Conservation (phyloP, 2,888 invertebrate species). For the Drosophila vallismaia region DNA sequence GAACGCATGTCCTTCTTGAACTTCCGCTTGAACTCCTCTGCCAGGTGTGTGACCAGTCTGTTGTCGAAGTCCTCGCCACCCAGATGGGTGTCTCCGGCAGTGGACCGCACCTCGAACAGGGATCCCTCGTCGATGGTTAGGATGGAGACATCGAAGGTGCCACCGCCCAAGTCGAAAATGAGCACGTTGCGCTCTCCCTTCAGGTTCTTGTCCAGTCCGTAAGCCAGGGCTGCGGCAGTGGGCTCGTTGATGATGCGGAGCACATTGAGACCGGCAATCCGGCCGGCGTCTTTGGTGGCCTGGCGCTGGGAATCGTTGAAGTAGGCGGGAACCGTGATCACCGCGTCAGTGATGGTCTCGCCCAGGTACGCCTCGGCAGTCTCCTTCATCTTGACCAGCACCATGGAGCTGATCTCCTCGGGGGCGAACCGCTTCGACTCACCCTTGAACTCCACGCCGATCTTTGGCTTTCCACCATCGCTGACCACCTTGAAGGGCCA, state of each 20-base stretch:
- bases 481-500: constrained; percentile 96
- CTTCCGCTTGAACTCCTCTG: constrained; percentile 93
- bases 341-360: constrained; percentile 91
- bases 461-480: constrained; percentile 91
- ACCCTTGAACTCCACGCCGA: constrained; percentile 93
- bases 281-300: constrained; percentile 97
- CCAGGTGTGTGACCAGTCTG: constrained; percentile 92
- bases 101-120: constrained; percentile 96
- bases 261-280: constrained; percentile 94
- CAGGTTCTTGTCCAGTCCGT: constrained; percentile 94
- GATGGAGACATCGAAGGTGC: constrained; percentile 97
- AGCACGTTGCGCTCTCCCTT: constrained; percentile 92
- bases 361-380: constrained; percentile 95
- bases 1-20: constrained; percentile 88
- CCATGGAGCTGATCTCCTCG: constrained; percentile 96
- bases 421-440: constrained; percentile 94
- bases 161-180: constrained; percentile 88
- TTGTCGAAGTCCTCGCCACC: constrained; percentile 95
- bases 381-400: constrained; percentile 96
- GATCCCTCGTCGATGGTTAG: constrained; percentile 95
- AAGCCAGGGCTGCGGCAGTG: constrained; percentile 95
- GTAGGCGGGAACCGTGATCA: constrained; percentile 95
- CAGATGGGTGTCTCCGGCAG: constrained; percentile 97
- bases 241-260: constrained; percentile 96
- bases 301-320: constrained; percentile 95